Evolutionary conservation across 2,113 vertebrate genomes (phyloP).

Genomic region (Strix uralensis): DNA sequence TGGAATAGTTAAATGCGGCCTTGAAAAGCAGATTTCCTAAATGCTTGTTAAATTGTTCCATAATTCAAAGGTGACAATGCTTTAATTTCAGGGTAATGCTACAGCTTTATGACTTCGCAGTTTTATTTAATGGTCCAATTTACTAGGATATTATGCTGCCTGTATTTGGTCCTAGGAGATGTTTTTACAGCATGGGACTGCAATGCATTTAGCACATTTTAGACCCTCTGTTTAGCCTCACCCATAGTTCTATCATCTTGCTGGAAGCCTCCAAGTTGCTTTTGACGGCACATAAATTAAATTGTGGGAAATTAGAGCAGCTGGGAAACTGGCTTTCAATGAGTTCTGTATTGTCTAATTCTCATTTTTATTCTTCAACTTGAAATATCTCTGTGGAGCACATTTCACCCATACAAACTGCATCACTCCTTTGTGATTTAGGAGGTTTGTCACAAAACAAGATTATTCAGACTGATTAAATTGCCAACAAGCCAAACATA

Average conservation of each 20-base stretch:
- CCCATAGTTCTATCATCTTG: conserved; percentile 25
- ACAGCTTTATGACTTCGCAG: conserved; percentile 67
- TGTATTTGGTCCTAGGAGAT: conserved; percentile 57
- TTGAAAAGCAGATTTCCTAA: conserved; percentile 66
- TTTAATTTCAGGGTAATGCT: conserved; percentile 74
- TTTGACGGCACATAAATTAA: conserved; percentile 39
- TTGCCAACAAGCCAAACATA: conserved; percentile 58
- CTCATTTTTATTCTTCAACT: conserved; percentile 59
- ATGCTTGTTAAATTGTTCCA: conserved; percentile 64
- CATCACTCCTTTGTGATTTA: conserved; percentile 65
- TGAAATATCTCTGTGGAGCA: conserved; percentile 39
- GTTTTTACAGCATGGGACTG: conserved; percentile 38
- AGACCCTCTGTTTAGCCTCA: not conserved
- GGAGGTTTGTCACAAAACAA: conserved; percentile 57
- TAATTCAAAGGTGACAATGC: conserved; percentile 72
- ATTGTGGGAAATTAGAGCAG: conserved; percentile 44
- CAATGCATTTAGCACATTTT: conserved; percentile 6
- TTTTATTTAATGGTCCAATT: conserved; percentile 76
- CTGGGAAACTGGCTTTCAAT: conserved; percentile 41
- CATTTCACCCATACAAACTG: conserved; percentile 54
- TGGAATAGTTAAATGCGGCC: conserved; percentile 34
- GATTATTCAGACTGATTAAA: conserved; percentile 70
- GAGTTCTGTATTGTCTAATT: conserved; percentile 48
- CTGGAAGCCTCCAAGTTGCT: conserved; percentile 26
- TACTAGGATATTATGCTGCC: conserved; percentile 63